These are phyloP conservation scores for Masnerella sp. DNA, from an alignment of 2,888 invertebrate species.

Conservation along the genomic window DNA sequence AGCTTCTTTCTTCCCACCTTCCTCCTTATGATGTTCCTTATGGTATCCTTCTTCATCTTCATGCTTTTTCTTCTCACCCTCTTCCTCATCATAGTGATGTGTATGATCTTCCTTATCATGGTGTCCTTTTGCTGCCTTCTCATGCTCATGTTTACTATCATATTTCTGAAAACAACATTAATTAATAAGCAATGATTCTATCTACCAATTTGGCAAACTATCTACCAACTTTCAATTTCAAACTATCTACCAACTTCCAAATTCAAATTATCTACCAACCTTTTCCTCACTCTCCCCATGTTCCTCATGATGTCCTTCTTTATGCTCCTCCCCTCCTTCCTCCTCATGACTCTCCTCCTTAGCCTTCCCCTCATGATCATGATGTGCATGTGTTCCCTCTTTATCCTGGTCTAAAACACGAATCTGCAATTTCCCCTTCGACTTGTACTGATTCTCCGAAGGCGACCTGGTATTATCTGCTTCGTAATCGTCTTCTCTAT, in stretches of 20 bases:
- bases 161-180: constrained; percentile 62
- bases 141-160: constrained; percentile 72
- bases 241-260: constrained; percentile 23
- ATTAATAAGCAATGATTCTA: neutral
- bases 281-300: constrained; percentile 74
- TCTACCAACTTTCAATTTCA: too few relatives aligned
- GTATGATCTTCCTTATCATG: constrained; percentile 84
- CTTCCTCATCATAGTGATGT: constrained; percentile 83
- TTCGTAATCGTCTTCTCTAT: too few relatives aligned
- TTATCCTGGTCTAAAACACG: constrained; percentile 52
- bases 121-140: constrained; percentile 79
- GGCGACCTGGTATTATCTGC: too few relatives aligned
- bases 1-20: constrained; percentile 79
- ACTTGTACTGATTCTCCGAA: too few relatives aligned
- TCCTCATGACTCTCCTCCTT: constrained; percentile 70
- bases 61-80: constrained; percentile 82
- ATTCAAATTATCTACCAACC: constrained; percentile 36
- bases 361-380: constrained; percentile 70
- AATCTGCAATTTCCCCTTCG: too few relatives aligned
- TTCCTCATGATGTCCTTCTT: constrained; percentile 70
- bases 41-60: constrained; percentile 83
- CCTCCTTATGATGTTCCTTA: constrained; percentile 83
- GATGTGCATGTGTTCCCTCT: constrained; percentile 64
- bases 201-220: neutral
- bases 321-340: constrained; percentile 70